Conservation (phyloP, 2,888 invertebrate species). For the Allolobophora icterica region DNA sequence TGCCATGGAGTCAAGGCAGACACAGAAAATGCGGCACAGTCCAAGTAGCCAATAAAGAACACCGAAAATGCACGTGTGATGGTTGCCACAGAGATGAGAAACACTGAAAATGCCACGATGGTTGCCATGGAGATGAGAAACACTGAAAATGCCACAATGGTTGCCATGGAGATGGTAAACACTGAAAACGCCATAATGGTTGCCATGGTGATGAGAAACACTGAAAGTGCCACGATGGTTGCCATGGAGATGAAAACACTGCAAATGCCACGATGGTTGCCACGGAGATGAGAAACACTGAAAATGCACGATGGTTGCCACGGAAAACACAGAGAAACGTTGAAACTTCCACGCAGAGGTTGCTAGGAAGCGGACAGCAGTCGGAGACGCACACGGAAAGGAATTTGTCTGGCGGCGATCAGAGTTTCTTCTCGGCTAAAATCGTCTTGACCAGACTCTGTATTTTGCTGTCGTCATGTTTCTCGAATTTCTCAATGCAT, state of each 20-base stretch:
- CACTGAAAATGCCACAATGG: no score
- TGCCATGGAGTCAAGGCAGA: no score
- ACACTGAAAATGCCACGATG: neutral
- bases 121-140: no score
- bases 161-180: no score
- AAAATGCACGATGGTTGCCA: neutral
- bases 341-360: neutral
- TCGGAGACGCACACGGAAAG: neutral
- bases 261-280: neutral
- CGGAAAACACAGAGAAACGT: neutral
- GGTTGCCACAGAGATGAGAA: neutral
- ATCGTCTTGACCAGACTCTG: constrained; percentile 7
- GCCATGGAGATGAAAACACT: no score
- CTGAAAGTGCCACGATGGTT: no score
- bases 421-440: neutral
- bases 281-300: neutral
- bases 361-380: neutral
- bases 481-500: neutral
- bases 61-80: neutral
- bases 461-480: neutral
- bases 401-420: neutral
- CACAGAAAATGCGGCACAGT: no score
- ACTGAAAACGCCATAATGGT: no score
- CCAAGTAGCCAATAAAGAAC: neutral
- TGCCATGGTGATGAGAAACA: neutral